Percentiles rank a stretch among this genome's conserved stretches.
Evolutionary conservation across 2,888 invertebrate species (phyloP).

Genomic region (Sminthurides aquaticus): DNA sequence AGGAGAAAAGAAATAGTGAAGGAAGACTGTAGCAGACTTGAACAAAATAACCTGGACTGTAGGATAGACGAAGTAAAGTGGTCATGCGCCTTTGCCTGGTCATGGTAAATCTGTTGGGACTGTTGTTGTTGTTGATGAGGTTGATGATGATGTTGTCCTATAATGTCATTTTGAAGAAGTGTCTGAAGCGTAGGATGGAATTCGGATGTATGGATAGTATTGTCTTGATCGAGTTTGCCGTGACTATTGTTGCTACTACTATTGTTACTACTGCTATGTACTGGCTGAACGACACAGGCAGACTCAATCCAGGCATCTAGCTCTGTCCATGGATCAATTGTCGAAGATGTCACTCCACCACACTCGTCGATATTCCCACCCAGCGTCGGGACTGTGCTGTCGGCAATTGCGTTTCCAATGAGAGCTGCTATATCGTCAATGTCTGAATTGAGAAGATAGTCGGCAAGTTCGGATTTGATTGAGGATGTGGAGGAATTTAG

Average conservation of each 20-base stretch:
- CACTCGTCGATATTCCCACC: constrained; percentile 56
- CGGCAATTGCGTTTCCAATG: constrained; percentile 74
- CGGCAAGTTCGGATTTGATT: constrained; percentile 42
- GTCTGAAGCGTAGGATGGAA: constrained; percentile 24
- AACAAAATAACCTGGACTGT: constrained; percentile 38
- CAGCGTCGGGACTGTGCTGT: constrained; percentile 71
- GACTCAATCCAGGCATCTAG: constrained; percentile 79
- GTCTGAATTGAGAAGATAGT: constrained; percentile 43
- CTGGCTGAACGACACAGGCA: constrained; percentile 52
- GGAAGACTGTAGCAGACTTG: neutral
- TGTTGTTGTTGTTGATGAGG: constrained; percentile 28
- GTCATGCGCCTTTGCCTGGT: constrained; percentile 19
- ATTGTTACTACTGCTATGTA: constrained; percentile 15
- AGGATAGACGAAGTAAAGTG: constrained; percentile 37
- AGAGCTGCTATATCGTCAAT: constrained; percentile 46
- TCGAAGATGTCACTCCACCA: constrained; percentile 41
- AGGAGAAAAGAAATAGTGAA: too few relatives aligned
- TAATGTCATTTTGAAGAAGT: constrained; percentile 25
- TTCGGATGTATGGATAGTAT: constrained; percentile 41
- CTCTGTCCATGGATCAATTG: constrained; percentile 71
- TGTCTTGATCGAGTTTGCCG: constrained; percentile 35
- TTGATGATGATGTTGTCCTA: constrained; percentile 26
- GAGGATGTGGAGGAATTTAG: constrained; percentile 34
- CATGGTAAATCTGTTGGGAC: constrained; percentile 21
- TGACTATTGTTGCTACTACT: constrained; percentile 8